Evolutionary conservation across 2,113 vertebrate species (phyloP).

Genomic region (Mesitornis unicolor): DNA sequence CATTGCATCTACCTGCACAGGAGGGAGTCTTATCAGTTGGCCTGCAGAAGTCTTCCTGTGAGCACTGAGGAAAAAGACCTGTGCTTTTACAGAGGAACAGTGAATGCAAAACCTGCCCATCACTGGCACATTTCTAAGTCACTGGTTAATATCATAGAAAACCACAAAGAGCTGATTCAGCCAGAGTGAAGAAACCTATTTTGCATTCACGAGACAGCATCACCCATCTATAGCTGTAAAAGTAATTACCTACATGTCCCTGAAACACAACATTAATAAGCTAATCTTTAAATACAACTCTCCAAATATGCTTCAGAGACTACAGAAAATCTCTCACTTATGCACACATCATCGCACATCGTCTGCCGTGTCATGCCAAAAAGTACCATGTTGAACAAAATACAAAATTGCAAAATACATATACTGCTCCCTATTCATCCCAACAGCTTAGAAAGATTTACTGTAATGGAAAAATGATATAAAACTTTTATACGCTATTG

Average conservation of each 20-base stretch:
- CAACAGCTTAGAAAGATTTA: not conserved
- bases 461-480: not conserved
- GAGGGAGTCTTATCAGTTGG: conserved; percentile 63
- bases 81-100: conserved; percentile 1
- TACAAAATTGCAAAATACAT: not conserved
- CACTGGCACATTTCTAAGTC: conserved; percentile 40
- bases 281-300: conserved; percentile 59
- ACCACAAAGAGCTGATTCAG: conserved; percentile 51
- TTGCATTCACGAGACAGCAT: conserved; percentile 25
- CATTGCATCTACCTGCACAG: conserved; percentile 58
- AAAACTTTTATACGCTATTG: not conserved
- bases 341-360: not conserved
- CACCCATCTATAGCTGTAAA: conserved; percentile 35
- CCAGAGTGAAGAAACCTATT: conserved; percentile 44
- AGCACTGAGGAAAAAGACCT: conserved; percentile 10
- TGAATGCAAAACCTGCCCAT: conserved; percentile 15
- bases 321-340: conserved; percentile 12
- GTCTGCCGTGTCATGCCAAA: not conserved
- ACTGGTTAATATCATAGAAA: conserved; percentile 32
- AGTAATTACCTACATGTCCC: conserved; percentile 63
- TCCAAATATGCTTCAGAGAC: conserved; percentile 48
- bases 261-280: conserved; percentile 67
- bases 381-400: not conserved
- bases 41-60: conserved; percentile 61
- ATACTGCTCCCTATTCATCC: not conserved